Base-by-base conservation (phyloP, 2,113 vertebrate species). In the Macrotus californicus region DNA sequence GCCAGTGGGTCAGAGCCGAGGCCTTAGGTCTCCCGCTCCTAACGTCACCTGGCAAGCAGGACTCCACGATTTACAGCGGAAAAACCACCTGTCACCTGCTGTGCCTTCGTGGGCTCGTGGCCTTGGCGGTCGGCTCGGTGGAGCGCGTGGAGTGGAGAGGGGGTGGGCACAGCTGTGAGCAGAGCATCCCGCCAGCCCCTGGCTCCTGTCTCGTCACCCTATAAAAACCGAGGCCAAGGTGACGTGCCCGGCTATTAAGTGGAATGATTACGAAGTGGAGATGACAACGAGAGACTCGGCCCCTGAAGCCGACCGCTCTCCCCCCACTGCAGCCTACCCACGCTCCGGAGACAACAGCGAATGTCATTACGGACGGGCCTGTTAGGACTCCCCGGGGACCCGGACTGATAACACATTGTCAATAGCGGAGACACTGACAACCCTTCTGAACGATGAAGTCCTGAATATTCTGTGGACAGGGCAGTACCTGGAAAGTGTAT, bases 41-140 rank as follows among this genome's bases (percentile, higher is more conserved):
- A 0, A 21, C 5, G 22, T 29, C 13, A 2, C 56, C 72, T 4
- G 10, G 41, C 31, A 6, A 50, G 18, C 0, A 6, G 41, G 34
- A 24, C 52, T 4, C 31, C 1, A 3, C 15, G 0, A 13, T 7
- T 15, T 5, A 1, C 46, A 29, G 22, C 3, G 3, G 34, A 21
- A 7, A 67, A n/a, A 14, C 1, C 3, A 0, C 5, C 7, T 3
- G 2, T 18, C 16, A 24, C 72, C 64, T 2, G 3, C 46, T n/a
- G 0, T 0, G 12, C 72, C 46, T 69, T 29, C 0, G 0, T 1
- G 50, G 29, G 46, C 48, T 36, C 0, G 1, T 5, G 19, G 77
- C 39, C 79, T 81, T 36, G n/a, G 82, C 3, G 34, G 39, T 6
- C 22, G 0, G 7, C 52, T 12, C 13, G 4, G 0, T 0, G 0